Evolutionary conservation across 2,113 vertebrate genomes (phyloP).

Genomic region (Barbus barbus): DNA sequence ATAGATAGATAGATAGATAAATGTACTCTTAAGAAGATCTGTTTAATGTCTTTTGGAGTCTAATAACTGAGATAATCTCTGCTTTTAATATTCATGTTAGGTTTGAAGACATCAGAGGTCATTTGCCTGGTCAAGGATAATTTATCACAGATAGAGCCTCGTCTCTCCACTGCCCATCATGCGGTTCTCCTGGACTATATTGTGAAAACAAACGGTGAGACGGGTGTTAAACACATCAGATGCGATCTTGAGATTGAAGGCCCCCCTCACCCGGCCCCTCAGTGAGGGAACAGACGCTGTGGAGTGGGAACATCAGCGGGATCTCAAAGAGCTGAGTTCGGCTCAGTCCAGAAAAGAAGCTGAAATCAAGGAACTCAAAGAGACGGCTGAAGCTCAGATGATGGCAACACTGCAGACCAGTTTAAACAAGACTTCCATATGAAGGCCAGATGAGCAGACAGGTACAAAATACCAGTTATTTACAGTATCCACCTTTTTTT

Average conservation of each 20-base stretch:
- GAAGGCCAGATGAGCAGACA: constrained; percentile 35
- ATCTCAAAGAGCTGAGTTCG: constrained; percentile 20
- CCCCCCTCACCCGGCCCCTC: constrained; percentile 62
- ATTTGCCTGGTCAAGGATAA: constrained; percentile 47
- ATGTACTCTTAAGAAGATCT: not conserved
- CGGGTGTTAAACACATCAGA: not conserved
- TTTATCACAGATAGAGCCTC: constrained; percentile 51
- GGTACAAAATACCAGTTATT: constrained; percentile 35
- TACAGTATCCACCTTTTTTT: not conserved
- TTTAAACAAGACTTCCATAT: constrained; percentile 24
- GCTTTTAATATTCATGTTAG: constrained; percentile 46
- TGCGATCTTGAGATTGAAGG: constrained; percentile 58
- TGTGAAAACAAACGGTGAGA: constrained; percentile 28
- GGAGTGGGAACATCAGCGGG: constrained; percentile 29
- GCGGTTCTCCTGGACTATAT: constrained; percentile 55
- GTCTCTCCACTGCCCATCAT: constrained; percentile 54
- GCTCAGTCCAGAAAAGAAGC: constrained; percentile 19
- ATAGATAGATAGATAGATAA: too few species aligned
- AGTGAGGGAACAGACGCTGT: constrained; percentile 52
- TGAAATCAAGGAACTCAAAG: constrained; percentile 36
- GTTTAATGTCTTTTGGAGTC: not conserved
- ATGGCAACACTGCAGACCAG: not conserved
- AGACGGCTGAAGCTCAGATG: constrained; percentile 28
- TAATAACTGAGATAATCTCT: constrained; percentile 11
- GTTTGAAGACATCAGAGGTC: constrained; percentile 31